Conservation (phyloP, 2,797 vertebrate genomes). For the Halcyon leucocephala region DNA sequence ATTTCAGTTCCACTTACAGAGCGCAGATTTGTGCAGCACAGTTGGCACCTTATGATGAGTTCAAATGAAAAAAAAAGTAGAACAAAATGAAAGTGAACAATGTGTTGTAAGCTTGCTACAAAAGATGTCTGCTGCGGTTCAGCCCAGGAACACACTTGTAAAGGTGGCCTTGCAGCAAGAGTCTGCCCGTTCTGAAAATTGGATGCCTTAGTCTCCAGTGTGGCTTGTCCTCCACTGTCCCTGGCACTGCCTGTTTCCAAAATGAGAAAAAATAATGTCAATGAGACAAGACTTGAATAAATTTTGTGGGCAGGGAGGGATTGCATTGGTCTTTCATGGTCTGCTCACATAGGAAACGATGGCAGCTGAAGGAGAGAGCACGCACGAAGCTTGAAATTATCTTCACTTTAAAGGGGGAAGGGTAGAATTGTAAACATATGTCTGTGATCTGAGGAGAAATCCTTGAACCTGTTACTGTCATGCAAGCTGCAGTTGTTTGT, state of each 20-base stretch:
- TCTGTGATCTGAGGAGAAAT: slow-evolving; percentile 67
- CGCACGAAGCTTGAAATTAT: not conserved
- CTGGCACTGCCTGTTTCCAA: not conserved
- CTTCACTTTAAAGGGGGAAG: slow-evolving; percentile 50
- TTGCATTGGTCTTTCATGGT: not conserved
- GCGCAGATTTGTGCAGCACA: not conserved
- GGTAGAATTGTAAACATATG: slow-evolving; percentile 57
- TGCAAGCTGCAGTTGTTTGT: slow-evolving; percentile 72
- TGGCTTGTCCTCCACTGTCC: not conserved
- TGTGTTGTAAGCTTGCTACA: not conserved
- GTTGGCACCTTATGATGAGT: not conserved
- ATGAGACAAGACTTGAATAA: not conserved
- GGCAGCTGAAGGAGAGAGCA: not conserved
- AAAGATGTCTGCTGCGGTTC: not conserved
- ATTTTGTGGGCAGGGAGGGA: not conserved
- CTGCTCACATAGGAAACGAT: not conserved
- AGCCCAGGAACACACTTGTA: not conserved
- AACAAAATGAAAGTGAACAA: not conserved
- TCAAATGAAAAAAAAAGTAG: not conserved
- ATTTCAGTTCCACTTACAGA: not conserved
- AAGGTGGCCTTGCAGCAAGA: not conserved
- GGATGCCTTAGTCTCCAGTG: not conserved
- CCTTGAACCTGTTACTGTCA: slow-evolving; percentile 78
- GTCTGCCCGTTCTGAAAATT: not conserved
- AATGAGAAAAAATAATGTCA: not conserved